Evolutionary conservation across 2,797 vertebrate species (phyloP).

Genomic region (Lagodon rhomboides): DNA sequence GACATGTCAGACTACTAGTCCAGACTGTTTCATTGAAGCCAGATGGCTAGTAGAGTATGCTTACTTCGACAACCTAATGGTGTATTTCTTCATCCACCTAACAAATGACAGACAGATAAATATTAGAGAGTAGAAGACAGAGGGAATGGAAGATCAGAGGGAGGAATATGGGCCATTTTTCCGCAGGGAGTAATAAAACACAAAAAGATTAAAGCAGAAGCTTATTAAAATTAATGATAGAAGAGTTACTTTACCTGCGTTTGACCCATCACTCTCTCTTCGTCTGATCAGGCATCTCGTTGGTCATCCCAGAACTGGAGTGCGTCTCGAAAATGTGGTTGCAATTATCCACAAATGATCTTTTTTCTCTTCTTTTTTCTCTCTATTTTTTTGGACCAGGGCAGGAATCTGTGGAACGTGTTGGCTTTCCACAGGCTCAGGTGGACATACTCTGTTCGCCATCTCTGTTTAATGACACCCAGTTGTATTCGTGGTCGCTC

Average conservation of each 20-base stretch:
- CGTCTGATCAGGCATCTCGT: conserved; percentile 32
- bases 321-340: conserved; percentile 66
- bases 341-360: conserved; percentile 71
- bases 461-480: conserved; percentile 53
- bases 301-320: conserved; percentile 39
- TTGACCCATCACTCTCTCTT: conserved; percentile 44
- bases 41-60: conserved; percentile 42
- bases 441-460: conserved; percentile 49
- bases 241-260: conserved; percentile 21
- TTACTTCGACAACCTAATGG: conserved; percentile 5
- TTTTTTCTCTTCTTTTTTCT: conserved; percentile 28
- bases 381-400: conserved; percentile 16
- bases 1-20: conserved; percentile 29
- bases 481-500: conserved; percentile 42
- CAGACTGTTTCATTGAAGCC: conserved; percentile 47
- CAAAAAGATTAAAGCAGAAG: conserved; percentile 22
- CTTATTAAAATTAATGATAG: conserved; percentile 16
- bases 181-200: conserved; percentile 14
- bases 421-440: conserved; percentile 60
- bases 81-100: conserved; percentile 28
- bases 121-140: conserved; percentile 25
- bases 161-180: conserved; percentile 8
- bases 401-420: conserved; percentile 73
- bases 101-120: conserved; percentile 17
- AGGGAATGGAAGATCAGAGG: conserved; percentile 14